Percentiles rank a stretch among this genome's conserved stretches.
Conservation (phyloP, 2,888 invertebrate genomes). For the Drosophila stalkeri region DNA sequence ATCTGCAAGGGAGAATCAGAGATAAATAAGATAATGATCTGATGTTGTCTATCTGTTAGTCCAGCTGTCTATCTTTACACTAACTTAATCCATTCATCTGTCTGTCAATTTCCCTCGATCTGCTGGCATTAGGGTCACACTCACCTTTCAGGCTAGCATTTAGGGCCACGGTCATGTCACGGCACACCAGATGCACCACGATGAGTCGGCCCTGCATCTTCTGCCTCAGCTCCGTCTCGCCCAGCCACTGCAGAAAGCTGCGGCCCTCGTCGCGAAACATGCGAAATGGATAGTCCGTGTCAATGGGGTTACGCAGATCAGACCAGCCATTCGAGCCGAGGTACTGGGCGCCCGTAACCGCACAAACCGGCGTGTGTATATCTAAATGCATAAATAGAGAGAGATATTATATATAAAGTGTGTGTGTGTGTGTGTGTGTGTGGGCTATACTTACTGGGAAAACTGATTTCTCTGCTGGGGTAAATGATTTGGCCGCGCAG, state of each 20-base stretch:
- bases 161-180: conserved; percentile 87
- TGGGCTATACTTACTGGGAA: conserved; percentile 87
- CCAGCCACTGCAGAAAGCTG: conserved; percentile 93
- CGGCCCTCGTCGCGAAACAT: conserved; percentile 92
- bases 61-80: not conserved
- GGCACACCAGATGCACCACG: conserved; percentile 91
- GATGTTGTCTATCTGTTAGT: not conserved
- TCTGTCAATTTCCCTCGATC: not conserved
- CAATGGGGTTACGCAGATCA: conserved; percentile 91
- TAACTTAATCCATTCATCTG: not conserved
- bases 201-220: conserved; percentile 93
- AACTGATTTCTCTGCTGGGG: conserved; percentile 93
- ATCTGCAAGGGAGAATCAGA: conserved; percentile 36
- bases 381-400: conserved; percentile 85
- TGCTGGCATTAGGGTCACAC: not conserved
- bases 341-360: conserved; percentile 93
- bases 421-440: conserved; percentile 19
- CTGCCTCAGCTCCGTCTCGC: conserved; percentile 90
- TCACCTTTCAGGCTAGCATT: conserved; percentile 84
- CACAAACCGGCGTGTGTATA: conserved; percentile 92
- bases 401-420: no score
- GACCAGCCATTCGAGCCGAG: conserved; percentile 92
- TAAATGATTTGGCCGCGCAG: conserved; percentile 94
- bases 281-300: conserved; percentile 92
- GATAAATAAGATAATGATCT: no score